phyloP scores from a whole-genome alignment of 2,113 vertebrate genomes.

The Percopsis transmontana region DNA sequence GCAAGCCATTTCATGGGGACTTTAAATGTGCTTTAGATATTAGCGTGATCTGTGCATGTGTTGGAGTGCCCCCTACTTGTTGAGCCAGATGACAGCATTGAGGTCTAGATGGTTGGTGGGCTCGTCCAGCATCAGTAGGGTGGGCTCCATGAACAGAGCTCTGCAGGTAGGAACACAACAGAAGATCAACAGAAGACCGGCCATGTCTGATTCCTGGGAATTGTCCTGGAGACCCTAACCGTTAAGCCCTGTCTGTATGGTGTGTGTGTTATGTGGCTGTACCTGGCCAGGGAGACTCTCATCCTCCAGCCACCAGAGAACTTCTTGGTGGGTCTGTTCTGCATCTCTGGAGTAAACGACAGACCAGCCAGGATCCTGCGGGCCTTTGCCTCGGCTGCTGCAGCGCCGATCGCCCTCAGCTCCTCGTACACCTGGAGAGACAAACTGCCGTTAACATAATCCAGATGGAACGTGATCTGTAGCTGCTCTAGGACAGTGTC shows the following conservation, averaged over 20 bases:
- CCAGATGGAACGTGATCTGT: no score
- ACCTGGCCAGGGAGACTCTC: constrained; percentile 93
- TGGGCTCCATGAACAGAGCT: constrained; percentile 93
- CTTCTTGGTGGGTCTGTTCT: constrained; percentile 88
- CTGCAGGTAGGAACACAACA: constrained; percentile 59
- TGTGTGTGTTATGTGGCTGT: not conserved
- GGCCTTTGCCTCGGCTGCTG: constrained; percentile 89
- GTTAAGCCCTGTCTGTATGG: no score
- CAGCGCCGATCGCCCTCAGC: constrained; percentile 84
- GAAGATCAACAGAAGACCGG: not conserved
- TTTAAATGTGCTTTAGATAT: not conserved
- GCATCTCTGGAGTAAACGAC: constrained; percentile 91
- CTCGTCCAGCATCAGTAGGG: constrained; percentile 91
- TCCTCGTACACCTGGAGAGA: constrained; percentile 87
- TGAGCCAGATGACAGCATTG: constrained; percentile 96
- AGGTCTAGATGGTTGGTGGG: constrained; percentile 95
- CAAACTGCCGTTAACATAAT: not conserved
- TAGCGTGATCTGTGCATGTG: not conserved
- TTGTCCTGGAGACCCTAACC: no score
- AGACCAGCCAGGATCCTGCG: constrained; percentile 89
- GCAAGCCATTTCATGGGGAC: no score
- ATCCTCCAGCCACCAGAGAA: constrained; percentile 95
- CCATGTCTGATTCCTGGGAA: not conserved
- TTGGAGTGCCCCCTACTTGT: constrained; percentile 78
- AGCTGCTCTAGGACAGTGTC: no score